Evolutionary conservation across 1,140 invertebrate genomes (phyloP), one percentile per base, ranked within the genome.

Genomic region (Oppia nitens): DNA sequence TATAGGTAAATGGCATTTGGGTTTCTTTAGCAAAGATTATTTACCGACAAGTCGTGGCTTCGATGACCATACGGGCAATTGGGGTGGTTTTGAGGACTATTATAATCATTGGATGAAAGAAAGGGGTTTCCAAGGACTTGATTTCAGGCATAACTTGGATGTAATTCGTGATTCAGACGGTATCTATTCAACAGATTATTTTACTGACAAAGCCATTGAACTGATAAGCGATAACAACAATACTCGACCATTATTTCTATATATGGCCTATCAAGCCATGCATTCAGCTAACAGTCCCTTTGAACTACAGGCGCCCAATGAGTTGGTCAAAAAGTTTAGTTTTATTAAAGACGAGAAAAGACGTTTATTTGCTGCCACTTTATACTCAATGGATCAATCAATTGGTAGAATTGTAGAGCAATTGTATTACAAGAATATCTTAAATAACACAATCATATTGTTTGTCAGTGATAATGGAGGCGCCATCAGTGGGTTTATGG

Each of bases 181-280:
- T 0, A 71, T 83, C 67, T 90, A 89, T 68, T 82, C 83, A 1
- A 92, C 88, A 1, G 83, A 88, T 59, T 65, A 91, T 1, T 87
- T 87, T 65, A 84, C 87, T 0, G 69, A 78, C 0, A 82, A 86
- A 71, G 80, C 87, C 2, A 74, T 85, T 0, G 71, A 73, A 59
- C 75, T 81, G 0, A 87, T 91, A 56, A 64, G 76, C 1, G 66
- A 72, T 0, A 86, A 91, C 68, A 79, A 87, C 62, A 63, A 64
- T 0, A 73, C 71, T 20, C 6, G 61, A 53, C 57, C 59, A 3
- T n/a, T 60, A 17, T 60, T 60, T 62, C 27, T 60, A 11, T 60
- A 60, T 28, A 17, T 60, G 20, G 3, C 59, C 12, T 60, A 60
- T 53, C 25, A 25, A 4, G 40, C 24, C 27, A 23, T 53, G 6